These are phyloP conservation scores for Cyclophora albipunctata DNA, from an alignment of 2,888 invertebrate species.

Conservation along the genomic window DNA sequence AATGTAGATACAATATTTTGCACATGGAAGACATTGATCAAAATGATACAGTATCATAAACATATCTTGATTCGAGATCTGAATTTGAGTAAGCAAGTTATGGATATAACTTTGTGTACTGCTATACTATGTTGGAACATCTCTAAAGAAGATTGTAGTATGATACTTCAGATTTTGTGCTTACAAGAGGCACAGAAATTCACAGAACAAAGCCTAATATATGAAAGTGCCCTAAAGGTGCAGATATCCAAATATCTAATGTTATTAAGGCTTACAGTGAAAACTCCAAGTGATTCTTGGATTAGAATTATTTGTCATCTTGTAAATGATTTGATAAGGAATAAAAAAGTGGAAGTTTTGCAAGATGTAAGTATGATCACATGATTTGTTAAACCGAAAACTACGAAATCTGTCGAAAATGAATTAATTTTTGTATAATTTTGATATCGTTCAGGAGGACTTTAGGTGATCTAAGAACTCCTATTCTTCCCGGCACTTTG, in stretches of 20 bases:
- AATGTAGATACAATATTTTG: conserved; percentile 19
- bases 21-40: conserved; percentile 34
- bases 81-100: conserved; percentile 24
- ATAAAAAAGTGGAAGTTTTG: conserved; percentile 26
- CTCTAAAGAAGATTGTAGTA: conserved; percentile 26
- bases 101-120: conserved; percentile 37
- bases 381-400: too few species aligned
- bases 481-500: too few species aligned
- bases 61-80: conserved; percentile 26
- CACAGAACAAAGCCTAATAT: conserved; percentile 26
- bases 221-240: conserved; percentile 27
- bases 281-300: conserved; percentile 35
- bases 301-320: conserved; percentile 29
- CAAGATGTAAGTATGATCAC: conserved; percentile 28
- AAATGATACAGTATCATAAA: conserved; percentile 32
- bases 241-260: conserved; percentile 42
- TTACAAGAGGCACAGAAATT: conserved; percentile 32
- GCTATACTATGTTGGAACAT: conserved; percentile 27
- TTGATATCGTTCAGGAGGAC: too few species aligned
- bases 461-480: too few species aligned
- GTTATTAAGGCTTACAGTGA: conserved; percentile 30
- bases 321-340: conserved; percentile 30
- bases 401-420: too few species aligned
- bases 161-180: conserved; percentile 39
- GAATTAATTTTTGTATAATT: too few species aligned